Evolutionary conservation across 2,888 invertebrate genomes (phyloP).

Genomic region (Chymomyza procnemis): DNA sequence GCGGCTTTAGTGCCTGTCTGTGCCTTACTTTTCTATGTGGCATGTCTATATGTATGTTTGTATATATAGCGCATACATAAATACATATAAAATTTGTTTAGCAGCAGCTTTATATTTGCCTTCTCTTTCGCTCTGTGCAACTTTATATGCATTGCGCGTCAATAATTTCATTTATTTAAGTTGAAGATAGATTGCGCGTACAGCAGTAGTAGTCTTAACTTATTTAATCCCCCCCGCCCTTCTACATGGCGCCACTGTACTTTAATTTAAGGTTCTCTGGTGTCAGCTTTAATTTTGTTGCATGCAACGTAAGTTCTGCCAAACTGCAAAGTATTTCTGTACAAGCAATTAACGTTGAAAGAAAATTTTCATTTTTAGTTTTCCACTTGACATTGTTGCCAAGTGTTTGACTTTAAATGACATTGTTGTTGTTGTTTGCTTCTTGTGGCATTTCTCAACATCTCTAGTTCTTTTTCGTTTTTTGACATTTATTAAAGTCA

Average conservation of each 20-base stretch:
- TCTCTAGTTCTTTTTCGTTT: neutral
- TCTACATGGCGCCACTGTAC: neutral
- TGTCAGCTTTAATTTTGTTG: conserved; percentile 15
- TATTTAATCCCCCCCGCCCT: neutral
- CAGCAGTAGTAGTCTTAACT: neutral
- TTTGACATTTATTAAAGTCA: conserved; percentile 5
- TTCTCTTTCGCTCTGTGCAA: conserved; percentile 9
- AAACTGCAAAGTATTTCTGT: neutral
- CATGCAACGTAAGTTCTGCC: neutral
- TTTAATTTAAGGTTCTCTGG: conserved; percentile 5
- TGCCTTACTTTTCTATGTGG: neutral
- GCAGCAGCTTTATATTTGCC: neutral
- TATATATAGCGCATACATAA: no score
- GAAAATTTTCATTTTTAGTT: conserved; percentile 17
- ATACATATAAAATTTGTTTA: neutral
- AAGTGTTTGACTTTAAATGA: conserved; percentile 6
- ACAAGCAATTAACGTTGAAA: neutral
- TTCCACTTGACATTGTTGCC: conserved; percentile 10
- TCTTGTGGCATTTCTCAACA: neutral
- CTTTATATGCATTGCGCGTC: conserved; percentile 19
- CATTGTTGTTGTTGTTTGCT: neutral
- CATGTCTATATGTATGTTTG: no score
- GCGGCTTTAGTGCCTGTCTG: neutral
- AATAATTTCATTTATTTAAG: conserved; percentile 64
- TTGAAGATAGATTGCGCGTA: conserved; percentile 46